These are phyloP conservation scores for Hycleus phaleratus DNA, from an alignment of 1,140 invertebrate species.

Conservation along the genomic window DNA sequence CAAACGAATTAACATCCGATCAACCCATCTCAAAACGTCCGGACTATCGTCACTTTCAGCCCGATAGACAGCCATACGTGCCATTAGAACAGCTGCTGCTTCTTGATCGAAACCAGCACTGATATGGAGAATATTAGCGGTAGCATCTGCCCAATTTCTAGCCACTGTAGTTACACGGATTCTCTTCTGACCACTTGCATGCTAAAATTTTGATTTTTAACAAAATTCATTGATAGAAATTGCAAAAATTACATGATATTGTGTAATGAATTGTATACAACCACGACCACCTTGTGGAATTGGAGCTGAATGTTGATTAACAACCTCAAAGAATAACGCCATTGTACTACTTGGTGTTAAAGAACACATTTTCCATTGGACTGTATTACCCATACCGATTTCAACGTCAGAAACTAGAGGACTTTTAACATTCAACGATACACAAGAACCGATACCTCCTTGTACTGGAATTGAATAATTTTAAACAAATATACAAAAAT, in stretches of 20 bases:
- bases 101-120: slow-evolving; percentile 97
- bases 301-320: slow-evolving; percentile 91
- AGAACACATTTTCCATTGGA: slow-evolving; percentile 97
- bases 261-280: slow-evolving; percentile 97
- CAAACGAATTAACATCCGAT: slow-evolving; percentile 93
- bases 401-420: slow-evolving; percentile 92
- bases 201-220: slow-evolving; percentile 39
- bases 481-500: slow-evolving; percentile 30
- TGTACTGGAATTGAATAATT: slow-evolving; percentile 53
- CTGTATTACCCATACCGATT: slow-evolving; percentile 93
- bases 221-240: not conserved
- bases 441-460: slow-evolving; percentile 94
- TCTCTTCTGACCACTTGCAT: slow-evolving; percentile 90
- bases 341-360: slow-evolving; percentile 88
- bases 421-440: slow-evolving; percentile 85
- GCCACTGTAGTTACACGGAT: slow-evolving; percentile 95
- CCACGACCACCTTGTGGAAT: slow-evolving; percentile 93
- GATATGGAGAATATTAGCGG: slow-evolving; percentile 70
- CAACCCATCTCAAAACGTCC: slow-evolving; percentile 96
- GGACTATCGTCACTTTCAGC: slow-evolving; percentile 94
- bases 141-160: slow-evolving; percentile 85
- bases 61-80: slow-evolving; percentile 89
- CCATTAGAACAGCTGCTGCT: slow-evolving; percentile 94
- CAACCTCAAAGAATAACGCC: slow-evolving; percentile 95
- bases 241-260: slow-evolving; percentile 42